Base-by-base conservation (phyloP, 1,140 invertebrate genomes). In the Thaumetopoea pityocampa region DNA sequence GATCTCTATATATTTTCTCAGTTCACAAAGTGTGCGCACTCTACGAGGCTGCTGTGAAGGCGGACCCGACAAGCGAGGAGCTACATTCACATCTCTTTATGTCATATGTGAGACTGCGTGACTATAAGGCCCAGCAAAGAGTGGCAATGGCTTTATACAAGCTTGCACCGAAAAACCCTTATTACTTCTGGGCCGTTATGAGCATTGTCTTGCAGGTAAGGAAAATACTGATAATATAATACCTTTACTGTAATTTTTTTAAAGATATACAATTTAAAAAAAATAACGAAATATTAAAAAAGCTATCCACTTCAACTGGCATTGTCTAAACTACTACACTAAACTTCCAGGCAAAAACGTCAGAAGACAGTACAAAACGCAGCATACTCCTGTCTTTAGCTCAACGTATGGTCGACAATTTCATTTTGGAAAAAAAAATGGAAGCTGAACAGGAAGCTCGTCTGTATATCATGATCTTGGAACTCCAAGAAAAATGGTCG, bases 111-210 rank as follows among this genome's bases (percentile, higher is more conserved):
- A 88, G 97, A 12, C 85, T 97, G 7, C 91, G 91, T 4, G 92
- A 98, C 81, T 97, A 94, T 62, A 95, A 95, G 67, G 92, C 94
- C 14, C 97, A 99, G 69, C 95, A 98, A 64, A 89, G 92, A 44
- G 92, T 92, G 4, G 97, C 97, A 1, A 89, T 98, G 87, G 88
- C 89, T 10, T 86, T 99, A 2, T 98, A 97, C 69, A 98, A 96
- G 85, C 83, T 95, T 15, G 92, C 92, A 70, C 92, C 94, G 14
- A 98, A 98, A 80, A 98, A 96, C 78, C 96, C 96, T 0, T 99
- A 99, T 80, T 98, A 97, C 72, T 98, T 98, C 79, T 99, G 97
- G 98, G 93, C 94, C 40, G 92, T 98, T 7, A 98, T 98, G 93
- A 98, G 96, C 74, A 90, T 97, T 67, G 92, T 98, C 8, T 92